Evolutionary conservation across 30 jellyfish, hydroid and myxozoan species (phyloP).

Genomic region (Aurelia aurita complex sp. Pacific): DNA sequence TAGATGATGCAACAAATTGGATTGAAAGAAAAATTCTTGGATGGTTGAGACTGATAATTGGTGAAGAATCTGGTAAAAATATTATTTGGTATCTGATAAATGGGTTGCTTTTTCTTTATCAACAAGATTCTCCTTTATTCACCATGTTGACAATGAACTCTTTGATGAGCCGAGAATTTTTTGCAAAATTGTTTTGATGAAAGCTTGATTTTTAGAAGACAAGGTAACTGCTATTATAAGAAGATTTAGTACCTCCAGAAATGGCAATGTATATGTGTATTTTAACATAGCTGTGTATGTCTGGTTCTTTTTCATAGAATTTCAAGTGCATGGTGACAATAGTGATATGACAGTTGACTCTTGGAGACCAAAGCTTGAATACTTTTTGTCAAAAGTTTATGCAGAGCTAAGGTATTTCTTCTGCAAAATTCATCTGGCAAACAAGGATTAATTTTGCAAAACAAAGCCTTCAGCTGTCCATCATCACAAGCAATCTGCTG

Average conservation of each 20-base stretch:
- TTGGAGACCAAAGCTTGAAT: slow-evolving; percentile 91
- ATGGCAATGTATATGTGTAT: too few relatives aligned
- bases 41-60: slow-evolving; percentile 70
- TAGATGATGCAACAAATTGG: slow-evolving; percentile 79
- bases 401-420: slow-evolving; percentile 89
- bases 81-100: background rate
- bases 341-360: slow-evolving; percentile 58
- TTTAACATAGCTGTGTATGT: too few relatives aligned
- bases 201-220: background rate
- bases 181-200: background rate
- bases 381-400: slow-evolving; percentile 85
- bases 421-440: background rate
- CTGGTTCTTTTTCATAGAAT: too few relatives aligned
- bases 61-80: slow-evolving; percentile 53
- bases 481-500: too few relatives aligned
- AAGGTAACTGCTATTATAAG: background rate
- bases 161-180: too few relatives aligned
- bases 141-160: too few relatives aligned
- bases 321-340: too few relatives aligned
- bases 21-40: slow-evolving; percentile 61
- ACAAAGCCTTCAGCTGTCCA: too few relatives aligned
- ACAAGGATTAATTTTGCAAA: too few relatives aligned
- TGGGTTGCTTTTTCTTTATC: too few relatives aligned
- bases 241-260: background rate
- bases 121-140: too few relatives aligned